Base-by-base conservation (phyloP, 1,140 invertebrate species). In the Eubasilissa regina region DNA sequence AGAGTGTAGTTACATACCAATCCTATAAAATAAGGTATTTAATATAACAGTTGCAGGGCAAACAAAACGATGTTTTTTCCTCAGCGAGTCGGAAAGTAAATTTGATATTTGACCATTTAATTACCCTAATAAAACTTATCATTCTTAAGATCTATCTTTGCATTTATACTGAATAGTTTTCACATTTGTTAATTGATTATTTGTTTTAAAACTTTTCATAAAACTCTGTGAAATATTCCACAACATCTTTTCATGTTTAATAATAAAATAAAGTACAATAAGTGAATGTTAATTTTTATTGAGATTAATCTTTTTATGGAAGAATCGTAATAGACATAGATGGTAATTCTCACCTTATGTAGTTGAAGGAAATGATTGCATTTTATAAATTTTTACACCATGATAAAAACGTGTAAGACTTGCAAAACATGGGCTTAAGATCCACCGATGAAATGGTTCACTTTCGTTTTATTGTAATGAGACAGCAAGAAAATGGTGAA, bases 321-420 rank as follows among this genome's bases (percentile, higher is more conserved):
- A 12, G 25, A 44, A 66, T 66, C 35, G 43, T 44, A 66, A 66
- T 66, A 66, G 55, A 58, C 35, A 3, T 64, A 66, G 62, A 15
- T 47, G 17, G 62, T 66, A 66, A 47, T 47, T 47, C n/a, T 45
- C 62, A 62, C 60, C 13, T 13, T 62, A n/a, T 43, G 60, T 12
- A 62, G 60, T 25, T 13, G 60, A 17, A 66, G 43, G 62, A 51
- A 51, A 51, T 47, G 17, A 25, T 13, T 44, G 66, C 44, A 17
- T 70, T 70, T 70, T 70, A 70, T 70, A 70, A 48, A 70, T 70
- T 70, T 70, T 70, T 70, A 70, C 66, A 70, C 19, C 66, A 51
- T 25, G 66, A 21, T 70, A 66, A 35, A 35, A 35, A 35, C 44
- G 35, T 66, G 62, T 66, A 45, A 66, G 62, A 66, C 25, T 35